phyloP scores from a whole-genome alignment of 2,888 invertebrate genomes.

The Electrophaes corylata region DNA sequence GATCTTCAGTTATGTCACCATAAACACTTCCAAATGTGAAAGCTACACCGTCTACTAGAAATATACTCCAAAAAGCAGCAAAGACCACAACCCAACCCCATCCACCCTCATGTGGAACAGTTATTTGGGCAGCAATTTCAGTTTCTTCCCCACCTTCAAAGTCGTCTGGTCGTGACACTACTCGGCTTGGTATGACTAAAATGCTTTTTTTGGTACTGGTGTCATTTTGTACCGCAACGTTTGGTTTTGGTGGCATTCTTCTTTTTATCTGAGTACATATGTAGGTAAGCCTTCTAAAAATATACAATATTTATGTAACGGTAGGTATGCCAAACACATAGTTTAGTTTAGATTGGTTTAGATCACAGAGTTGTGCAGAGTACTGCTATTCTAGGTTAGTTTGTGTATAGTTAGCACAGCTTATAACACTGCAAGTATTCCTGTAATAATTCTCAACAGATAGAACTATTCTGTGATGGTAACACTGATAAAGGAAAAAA shows the following conservation, averaged over 20 bases:
- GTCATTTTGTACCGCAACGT: slow-evolving; percentile 9
- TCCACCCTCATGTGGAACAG: slow-evolving; percentile 69
- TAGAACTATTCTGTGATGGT: too few relatives aligned
- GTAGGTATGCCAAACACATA: too few relatives aligned
- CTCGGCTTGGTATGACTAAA: slow-evolving; percentile 58
- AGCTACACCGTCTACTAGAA: slow-evolving; percentile 66
- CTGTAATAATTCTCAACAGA: too few relatives aligned
- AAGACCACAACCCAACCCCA: slow-evolving; percentile 77
- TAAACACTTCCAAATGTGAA: slow-evolving; percentile 72
- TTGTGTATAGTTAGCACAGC: too few relatives aligned
- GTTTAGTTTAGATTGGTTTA: too few relatives aligned
- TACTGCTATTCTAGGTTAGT: too few relatives aligned
- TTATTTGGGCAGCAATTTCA: slow-evolving; percentile 75
- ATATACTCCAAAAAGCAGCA: slow-evolving; percentile 58
- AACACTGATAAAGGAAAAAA: too few relatives aligned
- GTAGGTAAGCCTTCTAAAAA: too few relatives aligned
- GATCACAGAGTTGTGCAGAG: too few relatives aligned
- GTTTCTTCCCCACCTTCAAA: slow-evolving; percentile 69
- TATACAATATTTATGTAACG: too few relatives aligned
- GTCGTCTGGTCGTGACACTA: slow-evolving; percentile 53
- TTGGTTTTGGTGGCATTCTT: slow-evolving; percentile 44
- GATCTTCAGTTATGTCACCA: slow-evolving; percentile 60
- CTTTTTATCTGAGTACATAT: not conserved
- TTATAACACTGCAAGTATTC: too few relatives aligned
- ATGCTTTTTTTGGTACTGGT: slow-evolving; percentile 45